These are phyloP conservation scores for Trachelus iudaicus DNA, from an alignment of 2,888 invertebrate species.

Conservation along the genomic window DNA sequence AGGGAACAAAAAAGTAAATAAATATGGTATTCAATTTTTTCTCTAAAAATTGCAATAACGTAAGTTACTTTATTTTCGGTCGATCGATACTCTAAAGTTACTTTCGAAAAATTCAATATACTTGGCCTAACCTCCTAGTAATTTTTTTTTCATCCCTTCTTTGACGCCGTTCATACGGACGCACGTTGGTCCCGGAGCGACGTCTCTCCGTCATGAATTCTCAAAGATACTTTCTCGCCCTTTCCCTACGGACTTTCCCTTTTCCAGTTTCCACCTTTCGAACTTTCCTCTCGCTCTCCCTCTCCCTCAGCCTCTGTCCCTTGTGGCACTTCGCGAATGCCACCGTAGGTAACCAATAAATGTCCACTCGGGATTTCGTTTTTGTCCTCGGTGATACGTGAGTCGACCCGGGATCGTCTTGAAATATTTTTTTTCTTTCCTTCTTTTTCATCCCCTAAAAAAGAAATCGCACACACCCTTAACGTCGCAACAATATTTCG, in stretches of 20 bases:
- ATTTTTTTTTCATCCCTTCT: neutral
- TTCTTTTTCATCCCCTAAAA: neutral
- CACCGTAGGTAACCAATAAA: neutral
- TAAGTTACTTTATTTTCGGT: neutral
- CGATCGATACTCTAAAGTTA: neutral
- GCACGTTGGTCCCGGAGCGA: neutral
- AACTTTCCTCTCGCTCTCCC: neutral
- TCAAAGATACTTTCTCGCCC: neutral
- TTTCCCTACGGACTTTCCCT: neutral
- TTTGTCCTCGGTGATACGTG: conserved; percentile 1
- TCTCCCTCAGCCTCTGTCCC: neutral
- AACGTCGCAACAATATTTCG: neutral
- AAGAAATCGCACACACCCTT: neutral
- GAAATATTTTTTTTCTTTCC: neutral
- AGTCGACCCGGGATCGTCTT: neutral
- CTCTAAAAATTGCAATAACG: no score
- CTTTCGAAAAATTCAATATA: neutral
- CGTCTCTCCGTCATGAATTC: neutral
- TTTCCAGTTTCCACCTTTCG: neutral
- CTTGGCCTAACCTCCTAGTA: neutral
- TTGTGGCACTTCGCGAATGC: neutral
- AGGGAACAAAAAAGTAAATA: no score
- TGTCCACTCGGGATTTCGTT: conserved; percentile 1
- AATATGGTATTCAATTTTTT: no score
- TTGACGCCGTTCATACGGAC: neutral